Percentiles rank a stretch among this genome's conserved stretches.
These are phyloP conservation scores for Oenanthe oenanthe DNA, from an alignment of 2,113 vertebrate species.

Conservation along the genomic window DNA sequence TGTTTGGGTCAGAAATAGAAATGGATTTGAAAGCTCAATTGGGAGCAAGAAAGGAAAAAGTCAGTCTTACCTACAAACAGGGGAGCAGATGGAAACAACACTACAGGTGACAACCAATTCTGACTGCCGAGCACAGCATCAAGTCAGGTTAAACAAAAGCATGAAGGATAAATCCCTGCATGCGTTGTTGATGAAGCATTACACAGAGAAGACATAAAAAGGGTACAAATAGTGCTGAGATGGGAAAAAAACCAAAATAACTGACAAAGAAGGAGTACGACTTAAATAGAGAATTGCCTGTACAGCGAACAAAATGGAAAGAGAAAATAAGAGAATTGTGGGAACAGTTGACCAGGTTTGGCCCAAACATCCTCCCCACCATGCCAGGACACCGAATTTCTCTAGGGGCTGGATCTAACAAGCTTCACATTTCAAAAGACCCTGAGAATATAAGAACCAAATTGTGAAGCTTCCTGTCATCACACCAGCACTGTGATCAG, in stretches of 20 bases:
- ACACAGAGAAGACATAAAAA: neutral
- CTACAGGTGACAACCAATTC: neutral
- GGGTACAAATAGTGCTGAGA: neutral
- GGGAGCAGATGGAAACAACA: neutral
- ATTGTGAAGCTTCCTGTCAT: neutral
- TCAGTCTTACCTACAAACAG: neutral
- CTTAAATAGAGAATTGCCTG: neutral
- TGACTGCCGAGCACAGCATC: neutral
- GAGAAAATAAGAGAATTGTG: neutral
- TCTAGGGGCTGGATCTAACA: neutral
- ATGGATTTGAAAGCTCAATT: neutral
- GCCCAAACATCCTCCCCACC: neutral
- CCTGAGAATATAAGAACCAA: neutral
- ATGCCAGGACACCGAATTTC: neutral
- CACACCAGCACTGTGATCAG: neutral
- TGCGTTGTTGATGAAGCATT: neutral
- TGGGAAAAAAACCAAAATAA: neutral
- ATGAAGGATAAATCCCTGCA: conserved; percentile 1
- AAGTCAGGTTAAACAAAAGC: conserved; percentile 5
- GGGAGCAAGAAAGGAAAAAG: neutral
- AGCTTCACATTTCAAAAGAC: neutral
- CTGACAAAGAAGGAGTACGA: neutral
- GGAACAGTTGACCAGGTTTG: neutral
- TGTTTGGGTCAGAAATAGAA: conserved; percentile 6
- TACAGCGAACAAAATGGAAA: neutral